These are phyloP conservation scores for Eumaeus atala DNA, from an alignment of 1,140 invertebrate species.

Conservation along the genomic window DNA sequence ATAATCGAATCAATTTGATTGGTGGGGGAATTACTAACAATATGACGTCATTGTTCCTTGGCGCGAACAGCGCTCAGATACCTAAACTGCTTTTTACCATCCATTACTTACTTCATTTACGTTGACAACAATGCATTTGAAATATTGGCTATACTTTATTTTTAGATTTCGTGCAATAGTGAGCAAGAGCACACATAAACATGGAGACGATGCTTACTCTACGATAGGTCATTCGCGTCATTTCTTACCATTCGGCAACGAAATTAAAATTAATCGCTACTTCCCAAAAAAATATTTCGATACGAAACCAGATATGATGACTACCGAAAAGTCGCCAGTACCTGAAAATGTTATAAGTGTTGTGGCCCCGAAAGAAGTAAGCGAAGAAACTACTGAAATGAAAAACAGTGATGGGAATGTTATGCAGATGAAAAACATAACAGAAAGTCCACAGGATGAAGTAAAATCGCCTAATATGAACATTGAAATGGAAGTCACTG, in stretches of 20 bases:
- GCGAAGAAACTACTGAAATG: slow-evolving; percentile 12
- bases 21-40: too few species aligned
- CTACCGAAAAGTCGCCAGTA: slow-evolving; percentile 29
- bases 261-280: slow-evolving; percentile 56
- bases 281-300: slow-evolving; percentile 47
- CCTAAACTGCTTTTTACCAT: too few species aligned
- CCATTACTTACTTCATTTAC: too few species aligned
- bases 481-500: slow-evolving; percentile 29
- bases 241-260: slow-evolving; percentile 45
- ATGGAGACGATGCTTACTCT: slow-evolving; percentile 53
- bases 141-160: slow-evolving; percentile 11
- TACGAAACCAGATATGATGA: slow-evolving; percentile 16
- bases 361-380: slow-evolving; percentile 10
- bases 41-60: too few species aligned
- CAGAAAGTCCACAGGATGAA: slow-evolving; percentile 3
- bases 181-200: slow-evolving; percentile 51
- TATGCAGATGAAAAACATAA: slow-evolving; percentile 12
- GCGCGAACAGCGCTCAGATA: too few species aligned
- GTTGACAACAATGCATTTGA: too few species aligned
- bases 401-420: slow-evolving; percentile 9
- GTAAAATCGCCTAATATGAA: slow-evolving; percentile 20
- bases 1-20: too few species aligned
- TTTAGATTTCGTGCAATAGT: slow-evolving; percentile 63
- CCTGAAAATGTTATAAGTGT: slow-evolving; percentile 26
- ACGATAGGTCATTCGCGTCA: slow-evolving; percentile 47